These are phyloP conservation scores for Cosmopolites sordidus DNA, from an alignment of 2,888 invertebrate species.

Conservation along the genomic window DNA sequence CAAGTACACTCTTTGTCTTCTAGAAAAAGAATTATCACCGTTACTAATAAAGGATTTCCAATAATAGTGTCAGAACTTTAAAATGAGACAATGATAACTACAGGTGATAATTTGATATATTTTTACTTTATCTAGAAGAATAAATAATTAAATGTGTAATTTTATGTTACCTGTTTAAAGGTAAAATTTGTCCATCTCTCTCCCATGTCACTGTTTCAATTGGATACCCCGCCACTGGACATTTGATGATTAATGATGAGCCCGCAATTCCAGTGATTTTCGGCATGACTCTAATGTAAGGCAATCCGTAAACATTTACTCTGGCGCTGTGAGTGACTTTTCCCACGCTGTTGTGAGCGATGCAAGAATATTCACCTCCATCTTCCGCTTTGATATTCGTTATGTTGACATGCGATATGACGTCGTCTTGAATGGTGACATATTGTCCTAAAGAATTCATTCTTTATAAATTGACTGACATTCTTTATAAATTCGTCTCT, in stretches of 20 bases:
- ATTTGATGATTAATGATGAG: constrained; percentile 77
- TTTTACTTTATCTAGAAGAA: neutral
- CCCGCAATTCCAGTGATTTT: constrained; percentile 85
- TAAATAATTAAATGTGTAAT: too few relatives aligned
- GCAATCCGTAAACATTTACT: constrained; percentile 48
- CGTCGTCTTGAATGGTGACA: constrained; percentile 87
- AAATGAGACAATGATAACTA: too few relatives aligned
- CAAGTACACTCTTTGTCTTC: constrained; percentile 70
- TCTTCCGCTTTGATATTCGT: constrained; percentile 84
- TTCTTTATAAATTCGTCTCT: too few relatives aligned
- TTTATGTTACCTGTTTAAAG: constrained; percentile 64
- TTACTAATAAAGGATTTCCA: too few relatives aligned
- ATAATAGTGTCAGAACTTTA: too few relatives aligned
- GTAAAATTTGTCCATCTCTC: constrained; percentile 81
- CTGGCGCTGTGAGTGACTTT: constrained; percentile 60
- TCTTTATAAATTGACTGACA: too few relatives aligned
- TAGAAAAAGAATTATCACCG: constrained; percentile 2
- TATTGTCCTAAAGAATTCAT: constrained; percentile 67
- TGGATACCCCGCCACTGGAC: constrained; percentile 86
- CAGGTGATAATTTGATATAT: neutral
- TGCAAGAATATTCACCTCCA: constrained; percentile 84
- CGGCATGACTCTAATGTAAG: constrained; percentile 83
- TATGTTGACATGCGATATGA: constrained; percentile 88
- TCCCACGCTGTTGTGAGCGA: constrained; percentile 78
- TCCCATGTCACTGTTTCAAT: constrained; percentile 87